Evolutionary conservation across 2,113 vertebrate genomes (phyloP), one percentile per base, ranked within the genome.

Genomic region (Pagrus major): DNA sequence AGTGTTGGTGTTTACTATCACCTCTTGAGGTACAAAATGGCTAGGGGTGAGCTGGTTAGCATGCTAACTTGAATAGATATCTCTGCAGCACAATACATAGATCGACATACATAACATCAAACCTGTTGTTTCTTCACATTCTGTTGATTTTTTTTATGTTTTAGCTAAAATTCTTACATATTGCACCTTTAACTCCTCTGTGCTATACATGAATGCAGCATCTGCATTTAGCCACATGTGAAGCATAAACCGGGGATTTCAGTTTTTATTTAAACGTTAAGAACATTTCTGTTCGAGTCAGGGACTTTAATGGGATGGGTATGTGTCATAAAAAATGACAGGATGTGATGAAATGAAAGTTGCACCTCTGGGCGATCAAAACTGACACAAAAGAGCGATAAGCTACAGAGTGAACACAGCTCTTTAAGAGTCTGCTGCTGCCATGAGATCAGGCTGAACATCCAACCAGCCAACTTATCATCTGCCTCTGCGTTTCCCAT

Each of bases 291-390:
- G 41, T 41, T 10, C 18, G 55, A 56, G 39, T 70, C 52, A 5
- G 46, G 7, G 29, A 14, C 27, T 71, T 59, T 7, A 58, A 63
- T 33, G 29, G 27, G 66, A 69, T 69, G 66, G 44, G 9, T 71
- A 39, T 20, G 56, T 33, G 94, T n/a, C 92, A 9, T 7, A 35
- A 94, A 95, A 69, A 89, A 91, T 90, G 93, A 74, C 92, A 93
- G 92, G 52, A 27, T n/a, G n/a, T n/a, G n/a, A n/a, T 56, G 52
- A 94, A 93, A 89, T 91, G 86, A 90, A 91, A 58, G 91, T 91
- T 73, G 71, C 46, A 87, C 47, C 61, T 44, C 44, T 49, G 23
- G 23, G 49, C 51, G 55, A 85, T 67, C 71, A 71, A 46, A 83
- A 68, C 78, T 61, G 80, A 82, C 66, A 74, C 51, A 73, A 83